Percentiles rank a stretch among this genome's conserved stretches.
These are phyloP conservation scores for Tortricodes alternella DNA, from an alignment of 2,888 invertebrate species.

Conservation along the genomic window DNA sequence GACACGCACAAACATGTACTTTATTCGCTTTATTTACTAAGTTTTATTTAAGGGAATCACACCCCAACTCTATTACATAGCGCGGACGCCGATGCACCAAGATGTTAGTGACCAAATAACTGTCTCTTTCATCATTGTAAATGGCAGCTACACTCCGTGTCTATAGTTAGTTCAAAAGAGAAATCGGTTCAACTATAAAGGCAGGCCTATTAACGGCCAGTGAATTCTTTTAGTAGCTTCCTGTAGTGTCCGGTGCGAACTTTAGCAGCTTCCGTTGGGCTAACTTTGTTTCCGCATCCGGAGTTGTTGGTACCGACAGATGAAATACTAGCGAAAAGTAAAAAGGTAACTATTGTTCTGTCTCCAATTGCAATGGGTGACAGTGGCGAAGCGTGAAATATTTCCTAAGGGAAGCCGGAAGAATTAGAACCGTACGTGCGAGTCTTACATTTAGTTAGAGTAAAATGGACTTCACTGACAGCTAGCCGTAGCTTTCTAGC, in stretches of 20 bases:
- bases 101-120: background rate
- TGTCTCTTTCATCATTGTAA: too few species aligned
- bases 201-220: slow-evolving; percentile 25
- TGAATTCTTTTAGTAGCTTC: slow-evolving; percentile 15
- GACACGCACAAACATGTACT: background rate
- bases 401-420: too few species aligned
- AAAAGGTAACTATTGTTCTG: background rate
- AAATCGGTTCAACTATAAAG: slow-evolving; percentile 2
- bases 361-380: background rate
- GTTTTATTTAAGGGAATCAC: too few species aligned
- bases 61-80: too few species aligned
- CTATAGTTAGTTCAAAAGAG: slow-evolving; percentile 1
- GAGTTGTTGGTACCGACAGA: background rate
- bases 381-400: too few species aligned
- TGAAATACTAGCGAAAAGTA: background rate
- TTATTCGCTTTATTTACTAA: too few species aligned
- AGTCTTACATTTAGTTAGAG: too few species aligned
- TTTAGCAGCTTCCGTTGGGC: slow-evolving; percentile 4
- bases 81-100: too few species aligned
- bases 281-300: slow-evolving; percentile 15
- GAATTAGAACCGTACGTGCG: too few species aligned
- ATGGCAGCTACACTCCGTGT: too few species aligned
- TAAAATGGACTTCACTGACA: too few species aligned
- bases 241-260: slow-evolving; percentile 4
- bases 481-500: too few species aligned